Percentiles rank a stretch among this genome's conserved stretches.
phyloP scores from a whole-genome alignment of 1,140 invertebrate species.

The Drosophila orena region DNA sequence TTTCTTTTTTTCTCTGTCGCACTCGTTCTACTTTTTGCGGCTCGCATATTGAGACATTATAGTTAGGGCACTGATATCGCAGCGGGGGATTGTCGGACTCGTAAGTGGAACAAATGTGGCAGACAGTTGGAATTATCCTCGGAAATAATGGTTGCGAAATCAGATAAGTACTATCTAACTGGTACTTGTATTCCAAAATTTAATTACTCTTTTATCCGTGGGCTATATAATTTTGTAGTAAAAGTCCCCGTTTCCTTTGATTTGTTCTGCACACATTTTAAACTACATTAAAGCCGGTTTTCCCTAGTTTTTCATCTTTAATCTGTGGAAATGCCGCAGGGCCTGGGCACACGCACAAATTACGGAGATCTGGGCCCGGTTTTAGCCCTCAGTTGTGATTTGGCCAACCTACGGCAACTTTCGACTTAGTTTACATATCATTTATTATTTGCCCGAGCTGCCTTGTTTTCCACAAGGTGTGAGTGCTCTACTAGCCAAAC shows the following conservation, averaged over 20 bases:
- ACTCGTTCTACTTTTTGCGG: background rate
- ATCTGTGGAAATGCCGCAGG: constrained; percentile 29
- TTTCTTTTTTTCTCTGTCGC: background rate
- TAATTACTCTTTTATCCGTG: background rate
- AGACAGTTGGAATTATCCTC: constrained; percentile 46
- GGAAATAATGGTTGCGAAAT: constrained; percentile 42
- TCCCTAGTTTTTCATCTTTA: constrained; percentile 15
- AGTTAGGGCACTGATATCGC: constrained; percentile 43
- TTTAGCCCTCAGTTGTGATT: constrained; percentile 29
- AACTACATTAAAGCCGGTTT: constrained; percentile 20
- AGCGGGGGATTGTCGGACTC: constrained; percentile 39
- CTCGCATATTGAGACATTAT: constrained; percentile 58
- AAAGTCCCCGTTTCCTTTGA: background rate
- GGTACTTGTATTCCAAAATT: background rate
- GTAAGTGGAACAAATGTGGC: constrained; percentile 59
- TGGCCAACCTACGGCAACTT: constrained; percentile 62
- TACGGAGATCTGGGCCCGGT: constrained; percentile 12
- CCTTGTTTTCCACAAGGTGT: constrained; percentile 44
- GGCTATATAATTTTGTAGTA: too few relatives aligned
- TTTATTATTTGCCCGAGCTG: constrained; percentile 68
- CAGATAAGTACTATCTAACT: constrained; percentile 13
- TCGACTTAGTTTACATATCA: constrained; percentile 81
- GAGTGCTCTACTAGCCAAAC: constrained; percentile 54
- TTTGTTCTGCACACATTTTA: background rate
- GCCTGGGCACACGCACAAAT: constrained; percentile 38